Conservation (phyloP, 1,140 invertebrate genomes). For the Cydia fagiglandana region DNA sequence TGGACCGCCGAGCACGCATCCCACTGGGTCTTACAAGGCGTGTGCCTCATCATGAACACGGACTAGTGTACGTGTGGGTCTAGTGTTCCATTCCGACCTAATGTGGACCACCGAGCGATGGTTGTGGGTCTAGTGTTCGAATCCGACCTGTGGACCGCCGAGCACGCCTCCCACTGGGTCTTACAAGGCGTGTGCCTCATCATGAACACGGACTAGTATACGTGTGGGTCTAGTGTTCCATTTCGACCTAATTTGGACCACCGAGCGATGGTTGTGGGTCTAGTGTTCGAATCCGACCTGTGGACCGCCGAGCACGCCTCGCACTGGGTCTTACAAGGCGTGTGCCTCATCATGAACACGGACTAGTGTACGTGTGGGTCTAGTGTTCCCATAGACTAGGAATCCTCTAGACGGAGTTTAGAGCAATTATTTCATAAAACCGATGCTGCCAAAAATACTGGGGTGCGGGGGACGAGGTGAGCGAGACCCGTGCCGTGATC, state of each 20-base stretch:
- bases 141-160: conserved; percentile 88
- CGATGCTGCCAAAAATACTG: no score
- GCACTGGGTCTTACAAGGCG: conserved; percentile 93
- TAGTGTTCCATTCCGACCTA: background rate
- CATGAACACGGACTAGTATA: conserved; percentile 86
- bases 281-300: conserved; percentile 94
- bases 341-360: conserved; percentile 91
- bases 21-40: conserved; percentile 93
- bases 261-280: conserved; percentile 88
- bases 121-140: conserved; percentile 94
- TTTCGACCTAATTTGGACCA: background rate
- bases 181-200: conserved; percentile 92
- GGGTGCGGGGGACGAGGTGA: no score
- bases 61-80: conserved; percentile 79
- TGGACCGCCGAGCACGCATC: conserved; percentile 88
- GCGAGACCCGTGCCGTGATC: no score
- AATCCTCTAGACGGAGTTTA: no score
- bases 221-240: background rate
- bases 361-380: conserved; percentile 79
- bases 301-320: conserved; percentile 88
- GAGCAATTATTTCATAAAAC: no score
- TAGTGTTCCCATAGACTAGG: no score
- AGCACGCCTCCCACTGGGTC: conserved; percentile 92
- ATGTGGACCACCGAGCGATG: conserved; percentile 77
- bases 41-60: conserved; percentile 91